phyloP scores from a whole-genome alignment of 2,113 vertebrate genomes.

The Larimichthys crocea region DNA sequence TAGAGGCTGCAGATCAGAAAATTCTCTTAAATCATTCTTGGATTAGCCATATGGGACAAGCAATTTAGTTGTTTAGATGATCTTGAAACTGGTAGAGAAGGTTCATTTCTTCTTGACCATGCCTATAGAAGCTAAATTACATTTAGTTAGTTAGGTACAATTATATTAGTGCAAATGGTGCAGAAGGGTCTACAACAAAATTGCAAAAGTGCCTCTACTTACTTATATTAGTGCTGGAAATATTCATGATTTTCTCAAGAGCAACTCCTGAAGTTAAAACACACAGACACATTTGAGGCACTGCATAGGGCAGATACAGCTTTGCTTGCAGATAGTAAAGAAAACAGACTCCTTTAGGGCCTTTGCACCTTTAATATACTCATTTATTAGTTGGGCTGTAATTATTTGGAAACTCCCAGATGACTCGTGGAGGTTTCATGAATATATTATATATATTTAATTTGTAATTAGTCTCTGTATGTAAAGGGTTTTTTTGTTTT shows the following conservation, averaged over 20 bases:
- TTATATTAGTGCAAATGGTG: conserved; percentile 1
- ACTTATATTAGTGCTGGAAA: conserved; percentile 38
- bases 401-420: conserved; percentile 35
- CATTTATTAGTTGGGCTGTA: conserved; percentile 32
- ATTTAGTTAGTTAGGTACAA: not conserved
- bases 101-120: not conserved
- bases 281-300: not conserved
- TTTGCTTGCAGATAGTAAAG: not conserved
- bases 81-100: not conserved
- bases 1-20: not conserved
- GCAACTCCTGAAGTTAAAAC: conserved; percentile 22
- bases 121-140: not conserved
- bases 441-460: conserved; percentile 33
- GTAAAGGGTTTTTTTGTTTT: not conserved
- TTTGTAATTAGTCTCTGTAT: conserved; percentile 22
- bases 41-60: no score
- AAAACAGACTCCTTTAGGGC: conserved; percentile 14
- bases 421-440: not conserved
- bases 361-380: conserved; percentile 16
- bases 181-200: conserved; percentile 15
- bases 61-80: not conserved
- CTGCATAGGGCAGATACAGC: not conserved
- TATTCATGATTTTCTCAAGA: conserved; percentile 36
- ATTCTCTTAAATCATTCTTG: no score
- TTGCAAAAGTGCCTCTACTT: not conserved